Percentiles rank a stretch among this genome's conserved stretches.
Conservation (phyloP, 2,113 vertebrate species). For the Heterochromis multidens region DNA sequence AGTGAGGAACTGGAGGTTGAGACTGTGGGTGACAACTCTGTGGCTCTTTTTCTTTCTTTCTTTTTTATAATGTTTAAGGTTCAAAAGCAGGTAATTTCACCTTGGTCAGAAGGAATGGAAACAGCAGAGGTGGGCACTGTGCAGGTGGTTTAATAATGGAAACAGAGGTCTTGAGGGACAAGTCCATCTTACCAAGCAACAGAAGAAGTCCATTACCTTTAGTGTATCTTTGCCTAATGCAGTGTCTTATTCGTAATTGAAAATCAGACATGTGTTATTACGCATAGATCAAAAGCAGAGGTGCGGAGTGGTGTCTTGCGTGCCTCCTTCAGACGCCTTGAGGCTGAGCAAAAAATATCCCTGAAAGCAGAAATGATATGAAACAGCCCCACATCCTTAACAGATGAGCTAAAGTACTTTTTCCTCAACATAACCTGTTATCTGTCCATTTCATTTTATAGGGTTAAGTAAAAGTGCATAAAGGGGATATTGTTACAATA, state of each 20-base stretch:
- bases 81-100: conserved; percentile 68
- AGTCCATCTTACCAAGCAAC: conserved; percentile 59
- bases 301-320: not conserved
- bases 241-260: conserved; percentile 66
- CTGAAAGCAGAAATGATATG: not conserved
- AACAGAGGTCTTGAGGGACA: conserved; percentile 56
- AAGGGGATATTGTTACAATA: not conserved
- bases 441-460: not conserved
- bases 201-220: conserved; percentile 76
- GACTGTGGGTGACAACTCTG: conserved; percentile 1
- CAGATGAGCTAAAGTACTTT: not conserved
- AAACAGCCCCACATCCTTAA: not conserved
- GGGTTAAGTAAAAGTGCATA: not conserved
- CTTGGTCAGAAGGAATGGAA: conserved; percentile 52
- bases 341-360: conserved; percentile 21
- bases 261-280: conserved; percentile 55
- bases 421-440: not conserved
- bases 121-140: conserved; percentile 45
- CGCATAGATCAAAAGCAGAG: conserved; percentile 30
- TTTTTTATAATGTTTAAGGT: conserved; percentile 13
- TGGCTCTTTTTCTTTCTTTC: not conserved
- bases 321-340: not conserved
- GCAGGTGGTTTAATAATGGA: conserved; percentile 72
- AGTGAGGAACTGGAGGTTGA: conserved; percentile 46
- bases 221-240: conserved; percentile 64